Conservation (phyloP, 2,797 vertebrate species). For the Gymnothorax reevesii region DNA sequence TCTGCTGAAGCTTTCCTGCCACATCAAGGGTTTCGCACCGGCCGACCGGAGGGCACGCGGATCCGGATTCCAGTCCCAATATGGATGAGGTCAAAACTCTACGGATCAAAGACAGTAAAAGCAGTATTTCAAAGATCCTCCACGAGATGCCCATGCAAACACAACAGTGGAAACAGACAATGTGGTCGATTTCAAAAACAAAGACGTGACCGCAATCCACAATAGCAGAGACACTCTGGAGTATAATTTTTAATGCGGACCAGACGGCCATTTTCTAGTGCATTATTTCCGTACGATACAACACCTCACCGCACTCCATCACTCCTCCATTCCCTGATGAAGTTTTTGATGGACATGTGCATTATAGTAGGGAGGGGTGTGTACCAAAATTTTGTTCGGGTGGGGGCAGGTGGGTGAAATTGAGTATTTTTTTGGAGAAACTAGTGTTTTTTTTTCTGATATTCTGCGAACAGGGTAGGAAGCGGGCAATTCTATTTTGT, state of each 20-base stretch:
- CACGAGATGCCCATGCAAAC: constrained; percentile 63
- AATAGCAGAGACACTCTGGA: not conserved
- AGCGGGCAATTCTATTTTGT: not conserved
- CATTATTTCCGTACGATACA: not conserved
- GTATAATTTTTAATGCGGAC: not conserved
- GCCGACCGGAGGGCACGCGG: constrained; percentile 48
- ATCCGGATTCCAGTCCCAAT: not conserved
- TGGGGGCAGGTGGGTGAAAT: not conserved
- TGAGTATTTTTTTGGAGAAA: not conserved
- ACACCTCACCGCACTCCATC: not conserved
- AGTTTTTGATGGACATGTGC: not conserved
- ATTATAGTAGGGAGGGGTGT: not conserved
- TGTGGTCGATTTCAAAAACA: not conserved
- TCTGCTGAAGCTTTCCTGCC: constrained; percentile 17
- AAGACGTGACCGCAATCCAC: not conserved
- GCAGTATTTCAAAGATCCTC: constrained; percentile 36
- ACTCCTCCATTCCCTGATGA: not conserved
- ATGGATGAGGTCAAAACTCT: not conserved
- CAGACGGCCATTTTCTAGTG: not conserved
- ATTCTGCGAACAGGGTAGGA: not conserved
- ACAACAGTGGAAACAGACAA: constrained; percentile 15
- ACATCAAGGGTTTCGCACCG: constrained; percentile 53
- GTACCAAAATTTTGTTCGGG: not conserved
- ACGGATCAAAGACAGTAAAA: not conserved
- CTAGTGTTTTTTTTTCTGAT: not conserved